Evolutionary conservation across 2,888 invertebrate genomes (phyloP), one percentile per base, ranked within the genome.

Genomic region (Hypselothyrea guttata): DNA sequence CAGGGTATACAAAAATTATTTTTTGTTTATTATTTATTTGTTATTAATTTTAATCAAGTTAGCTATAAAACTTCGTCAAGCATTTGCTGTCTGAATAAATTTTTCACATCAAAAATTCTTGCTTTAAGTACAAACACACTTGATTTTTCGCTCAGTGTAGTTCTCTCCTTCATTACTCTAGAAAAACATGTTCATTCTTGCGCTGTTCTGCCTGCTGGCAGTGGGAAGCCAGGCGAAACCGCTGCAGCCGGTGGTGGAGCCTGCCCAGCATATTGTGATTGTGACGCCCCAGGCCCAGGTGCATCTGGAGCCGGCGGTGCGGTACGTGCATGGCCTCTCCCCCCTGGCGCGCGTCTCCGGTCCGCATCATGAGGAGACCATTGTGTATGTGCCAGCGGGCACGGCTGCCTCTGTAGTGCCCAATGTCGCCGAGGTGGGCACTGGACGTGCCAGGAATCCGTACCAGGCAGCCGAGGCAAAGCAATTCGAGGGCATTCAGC

Each of bases 241-340:
- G 8, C 18, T 85, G 40, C 76, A 75, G 47, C 53, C 78, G 3
- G 71, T 68, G 11, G 72, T 72, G 38, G 74, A 74, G 61, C 67
- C 82, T 18, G 72, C 78, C 34, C 86, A 87, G 65, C 90, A 89
- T 44, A 87, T 89, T 60, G 79, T 90, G 30, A 88, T 90, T 58
- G 86, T 90, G 12, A 89, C 88, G 12, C 90, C 90, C 4, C 89
- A 90, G 60, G 88, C 90, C 0, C 89, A 90, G 71, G 72, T 89
- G 31, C 89, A 87, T 41, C 62, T 90, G 54, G 89, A 89, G 49
- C 87, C 89, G 7, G 79, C 88, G 7, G 30, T 88, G 11, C 88
- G 86, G 33, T 88, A 75, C 49, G 74, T 89, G 34, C 89, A 89
- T 28, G 88, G 89, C 31, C 70, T 90, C 18, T 76, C 88, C 11